Conservation (phyloP, 2,113 vertebrate species). For the Hyaena hyaena region DNA sequence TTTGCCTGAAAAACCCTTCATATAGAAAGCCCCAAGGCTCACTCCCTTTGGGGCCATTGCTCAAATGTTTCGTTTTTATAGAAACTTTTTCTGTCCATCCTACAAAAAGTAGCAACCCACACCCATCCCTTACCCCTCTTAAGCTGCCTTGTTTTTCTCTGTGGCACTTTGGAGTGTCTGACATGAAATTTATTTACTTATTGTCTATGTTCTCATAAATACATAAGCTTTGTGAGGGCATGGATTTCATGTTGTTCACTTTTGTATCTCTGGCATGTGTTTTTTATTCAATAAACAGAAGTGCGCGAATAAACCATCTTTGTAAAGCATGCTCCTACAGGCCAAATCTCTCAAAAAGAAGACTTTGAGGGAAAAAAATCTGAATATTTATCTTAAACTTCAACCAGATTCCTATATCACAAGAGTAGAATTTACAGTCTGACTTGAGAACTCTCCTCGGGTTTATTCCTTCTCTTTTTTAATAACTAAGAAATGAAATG, state of each 20-base stretch:
- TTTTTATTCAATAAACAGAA: neutral
- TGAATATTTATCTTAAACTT: constrained; percentile 28
- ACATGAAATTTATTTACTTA: neutral
- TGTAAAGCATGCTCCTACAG: neutral
- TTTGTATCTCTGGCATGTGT: neutral
- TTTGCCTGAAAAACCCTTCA: neutral
- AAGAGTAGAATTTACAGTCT: neutral
- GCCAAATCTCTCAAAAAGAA: neutral
- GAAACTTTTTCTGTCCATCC: neutral
- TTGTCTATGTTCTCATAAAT: neutral
- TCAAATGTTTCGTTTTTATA: constrained; percentile 6
- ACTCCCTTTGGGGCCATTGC: neutral
- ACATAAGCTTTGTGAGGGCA: neutral
- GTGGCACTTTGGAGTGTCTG: neutral
- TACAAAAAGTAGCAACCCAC: neutral
- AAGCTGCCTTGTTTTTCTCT: neutral
- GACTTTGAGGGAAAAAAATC: neutral
- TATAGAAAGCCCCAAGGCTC: neutral
- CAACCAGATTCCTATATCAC: neutral
- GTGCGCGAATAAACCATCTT: neutral
- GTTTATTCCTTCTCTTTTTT: neutral
- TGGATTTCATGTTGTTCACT: neutral
- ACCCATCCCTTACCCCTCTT: neutral
- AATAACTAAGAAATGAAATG: constrained; percentile 20
- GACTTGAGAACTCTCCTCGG: neutral